Base-by-base conservation (phyloP, 2,888 invertebrate genomes). In the Prenolepis imparis region DNA sequence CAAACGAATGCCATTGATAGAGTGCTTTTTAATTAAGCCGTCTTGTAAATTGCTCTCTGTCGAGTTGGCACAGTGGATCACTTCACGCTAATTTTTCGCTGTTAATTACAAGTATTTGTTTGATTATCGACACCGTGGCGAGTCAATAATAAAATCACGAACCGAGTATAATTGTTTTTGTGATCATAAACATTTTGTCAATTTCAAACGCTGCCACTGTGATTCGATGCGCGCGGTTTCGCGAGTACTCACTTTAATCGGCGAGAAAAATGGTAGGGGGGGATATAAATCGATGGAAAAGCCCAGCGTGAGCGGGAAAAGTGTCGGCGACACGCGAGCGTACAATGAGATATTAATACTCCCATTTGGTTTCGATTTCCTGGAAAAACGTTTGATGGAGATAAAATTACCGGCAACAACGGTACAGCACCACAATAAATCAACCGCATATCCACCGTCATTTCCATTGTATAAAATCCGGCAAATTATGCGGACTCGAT, bases 301-400 rank as follows among this genome's bases (percentile, higher is more conserved):
- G 91, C 91, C 89, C 89, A 89, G 86, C 85, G 90, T 88, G 87
- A 89, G 90, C 91, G 90, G 92, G 91, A 92, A 92, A 93, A 92
- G 92, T 92, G 92, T 92, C 91, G 92, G 90, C 91, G 91, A 92
- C 92, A 92, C 90, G 91, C 92, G 91, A 90, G 89, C 88, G 89
- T 90, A 93, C 92, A 93, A 93, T 94, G 94, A 93, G 93, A 93
- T 94, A 94, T 94, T 94, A 93, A 94, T 93, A 93, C 92, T 91
- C 91, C 90, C 90, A 93, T 93, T 93, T 92, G 93, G 92, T 93
- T 93, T 94, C 92, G 92, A 94, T 93, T 93, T 93, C 92, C 93
- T 91, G 93, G 91, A 93, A 93, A 93, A 94, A 93, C 92, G 92
- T 90, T 92, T 92, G 93, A 91, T 92, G 92, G 90, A 92, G 92